Conservation (phyloP, 2,113 vertebrate species). For the Clinocottus analis region DNA sequence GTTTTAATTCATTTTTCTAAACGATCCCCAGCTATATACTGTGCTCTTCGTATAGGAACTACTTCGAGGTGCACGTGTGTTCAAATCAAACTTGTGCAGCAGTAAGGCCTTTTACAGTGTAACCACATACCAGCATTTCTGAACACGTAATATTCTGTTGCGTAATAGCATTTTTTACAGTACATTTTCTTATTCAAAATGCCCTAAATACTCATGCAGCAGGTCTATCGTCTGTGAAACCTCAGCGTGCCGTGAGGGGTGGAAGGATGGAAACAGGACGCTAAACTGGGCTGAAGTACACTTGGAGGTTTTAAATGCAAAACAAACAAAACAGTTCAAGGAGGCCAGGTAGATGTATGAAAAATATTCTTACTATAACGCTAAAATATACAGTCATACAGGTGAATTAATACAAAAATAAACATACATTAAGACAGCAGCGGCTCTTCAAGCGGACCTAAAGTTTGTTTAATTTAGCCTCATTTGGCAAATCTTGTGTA, state of each 20-base stretch:
- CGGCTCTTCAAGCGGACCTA: slow-evolving; percentile 10
- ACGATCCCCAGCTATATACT: slow-evolving; percentile 10
- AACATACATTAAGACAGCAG: neutral
- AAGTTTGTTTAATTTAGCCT: neutral
- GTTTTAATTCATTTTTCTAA: slow-evolving; percentile 34
- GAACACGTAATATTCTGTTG: neutral
- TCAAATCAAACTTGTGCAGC: slow-evolving; percentile 35
- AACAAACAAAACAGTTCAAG: neutral
- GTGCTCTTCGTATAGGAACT: slow-evolving; percentile 21
- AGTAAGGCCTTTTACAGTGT: slow-evolving; percentile 35
- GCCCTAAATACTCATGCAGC: neutral
- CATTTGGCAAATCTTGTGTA: neutral
- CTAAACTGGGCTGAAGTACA: neutral
- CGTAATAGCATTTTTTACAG: neutral
- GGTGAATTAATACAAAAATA: slow-evolving; percentile 31
- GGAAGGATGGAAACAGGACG: neutral
- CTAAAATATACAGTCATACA: slow-evolving; percentile 26
- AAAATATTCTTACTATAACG: slow-evolving; percentile 24
- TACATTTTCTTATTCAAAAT: neutral
- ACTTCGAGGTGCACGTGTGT: slow-evolving; percentile 32
- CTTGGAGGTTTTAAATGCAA: slow-evolving; percentile 17
- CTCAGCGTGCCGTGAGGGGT: neutral
- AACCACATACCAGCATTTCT: slow-evolving; percentile 21
- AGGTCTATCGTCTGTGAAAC: neutral
- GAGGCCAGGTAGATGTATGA: slow-evolving; percentile 1